These are phyloP conservation scores for Nephila pilipes DNA, from an alignment of 1,140 invertebrate genomes.

Conservation along the genomic window DNA sequence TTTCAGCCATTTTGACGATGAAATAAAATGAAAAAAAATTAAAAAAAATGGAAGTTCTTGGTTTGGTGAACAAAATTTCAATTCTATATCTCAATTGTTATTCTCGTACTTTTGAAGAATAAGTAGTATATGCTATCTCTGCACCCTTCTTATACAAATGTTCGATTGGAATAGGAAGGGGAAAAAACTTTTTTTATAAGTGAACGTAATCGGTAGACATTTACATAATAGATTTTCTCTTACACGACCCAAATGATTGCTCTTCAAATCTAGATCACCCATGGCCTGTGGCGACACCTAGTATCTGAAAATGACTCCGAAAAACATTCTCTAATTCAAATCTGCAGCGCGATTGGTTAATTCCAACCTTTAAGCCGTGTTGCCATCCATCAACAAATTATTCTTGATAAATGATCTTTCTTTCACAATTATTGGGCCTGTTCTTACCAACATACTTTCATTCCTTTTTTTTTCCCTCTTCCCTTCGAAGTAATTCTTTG, in stretches of 20 bases:
- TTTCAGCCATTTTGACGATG: too few species aligned
- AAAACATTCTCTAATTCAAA: slow-evolving; percentile 32
- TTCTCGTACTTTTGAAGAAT: background rate
- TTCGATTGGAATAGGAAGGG: too few species aligned
- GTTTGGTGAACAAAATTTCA: background rate
- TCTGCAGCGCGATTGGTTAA: slow-evolving; percentile 58
- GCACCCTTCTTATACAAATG: background rate
- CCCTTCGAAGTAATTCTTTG: background rate
- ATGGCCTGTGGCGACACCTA: slow-evolving; percentile 71
- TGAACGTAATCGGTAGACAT: background rate
- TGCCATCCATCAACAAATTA: slow-evolving; percentile 76
- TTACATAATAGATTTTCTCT: slow-evolving; percentile 49
- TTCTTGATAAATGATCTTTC: slow-evolving; percentile 65
- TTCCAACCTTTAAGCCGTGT: slow-evolving; percentile 50
- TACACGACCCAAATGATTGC: background rate
- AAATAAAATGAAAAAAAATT: too few species aligned
- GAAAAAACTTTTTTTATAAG: background rate
- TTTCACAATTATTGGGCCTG: slow-evolving; percentile 56
- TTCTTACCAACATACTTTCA: background rate
- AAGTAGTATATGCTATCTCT: background rate
- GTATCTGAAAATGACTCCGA: slow-evolving; percentile 34
- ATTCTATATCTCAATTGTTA: background rate
- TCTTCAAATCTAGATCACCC: slow-evolving; percentile 48
- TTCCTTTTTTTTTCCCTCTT: background rate
- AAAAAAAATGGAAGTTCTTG: background rate